phyloP scores from a whole-genome alignment of 2,888 invertebrate genomes.

The Timandra comae region DNA sequence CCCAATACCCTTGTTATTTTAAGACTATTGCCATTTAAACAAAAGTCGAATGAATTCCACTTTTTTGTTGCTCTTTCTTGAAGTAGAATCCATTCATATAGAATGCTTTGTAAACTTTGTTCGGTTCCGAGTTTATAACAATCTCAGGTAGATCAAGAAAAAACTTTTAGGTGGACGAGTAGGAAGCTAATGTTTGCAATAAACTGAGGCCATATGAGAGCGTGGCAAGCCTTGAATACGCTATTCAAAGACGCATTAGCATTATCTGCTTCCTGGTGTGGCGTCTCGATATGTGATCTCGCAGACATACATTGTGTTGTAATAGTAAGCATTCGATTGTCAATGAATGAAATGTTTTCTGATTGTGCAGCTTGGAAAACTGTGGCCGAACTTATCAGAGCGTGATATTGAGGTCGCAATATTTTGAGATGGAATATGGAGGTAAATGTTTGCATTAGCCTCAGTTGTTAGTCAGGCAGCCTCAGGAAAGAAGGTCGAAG shows the following conservation, averaged over 20 bases:
- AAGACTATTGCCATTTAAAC: conserved; percentile 44
- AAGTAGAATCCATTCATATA: conserved; percentile 16
- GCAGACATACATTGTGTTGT: conserved; percentile 37
- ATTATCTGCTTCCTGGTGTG: conserved; percentile 67
- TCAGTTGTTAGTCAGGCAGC: conserved; percentile 59
- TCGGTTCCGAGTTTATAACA: conserved; percentile 12
- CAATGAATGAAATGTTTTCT: conserved; percentile 39
- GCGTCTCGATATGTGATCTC: conserved; percentile 49
- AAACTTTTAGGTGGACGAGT: conserved; percentile 27
- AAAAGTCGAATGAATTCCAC: conserved; percentile 25
- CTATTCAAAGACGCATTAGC: conserved; percentile 71
- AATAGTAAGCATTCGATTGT: conserved; percentile 34
- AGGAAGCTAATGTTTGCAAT: conserved; percentile 57
- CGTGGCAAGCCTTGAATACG: conserved; percentile 68
- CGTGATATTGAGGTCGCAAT: conserved; percentile 61
- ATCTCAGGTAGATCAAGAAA: conserved; percentile 14
- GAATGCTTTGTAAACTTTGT: conserved; percentile 25
- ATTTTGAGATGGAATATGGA: conserved; percentile 52
- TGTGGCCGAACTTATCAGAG: conserved; percentile 44
- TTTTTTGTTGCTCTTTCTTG: conserved; percentile 15
- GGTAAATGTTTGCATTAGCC: conserved; percentile 55
- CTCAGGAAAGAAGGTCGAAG: conserved; percentile 68
- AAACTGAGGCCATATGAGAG: conserved; percentile 63
- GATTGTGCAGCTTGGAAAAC: conserved; percentile 40
- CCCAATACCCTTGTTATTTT: conserved; percentile 52